Base-by-base conservation (phyloP, 1,140 invertebrate species). In the Linepithema humile region DNA sequence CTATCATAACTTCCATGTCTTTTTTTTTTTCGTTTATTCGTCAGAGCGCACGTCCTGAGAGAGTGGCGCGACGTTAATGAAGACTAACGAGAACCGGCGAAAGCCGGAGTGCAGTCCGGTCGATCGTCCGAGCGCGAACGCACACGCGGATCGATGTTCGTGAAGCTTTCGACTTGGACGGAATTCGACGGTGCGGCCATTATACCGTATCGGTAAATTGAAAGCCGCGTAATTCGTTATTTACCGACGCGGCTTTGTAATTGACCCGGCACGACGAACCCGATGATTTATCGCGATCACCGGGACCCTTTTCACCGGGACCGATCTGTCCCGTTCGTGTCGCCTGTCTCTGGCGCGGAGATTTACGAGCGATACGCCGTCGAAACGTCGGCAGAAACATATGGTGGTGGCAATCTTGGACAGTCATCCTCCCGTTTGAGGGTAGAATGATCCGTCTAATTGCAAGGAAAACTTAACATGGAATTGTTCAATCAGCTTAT, bases 141-240 rank as follows among this genome's bases (percentile, higher is more conserved):
- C 45, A 32, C 29, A 38, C 1, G 53, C 83, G 59, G 45, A 77
- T 82, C 48, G 50, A 50, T 38, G n/a, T 26, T 9, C 20, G 53
- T 43, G 23, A 32, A 35, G 69, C 50, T 82, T 73, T 35, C 55
- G 53, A 40, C 20, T 50, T 23, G 23, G 78, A 53, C 15, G 53
- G 55, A 77, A 77, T 77, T 77, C 69, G 65, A 73, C 38, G 38
- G n/a, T 60, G 40, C 45, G 50, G 38, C 78, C 78, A 82, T 82
- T 82, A 74, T 82, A 60, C 40, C 35, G 84, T 62, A 38, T 40
- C 38, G 64, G 53, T 38, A 75, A 89, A 89, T 90, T 85, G 75
- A 88, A 84, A 80, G 83, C 88, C 70, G 72, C 75, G 86, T 83
- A 89, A 89, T 86, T 90, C 83, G 82, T 90, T 90, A 90, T 90